phyloP scores from a whole-genome alignment of 1,140 invertebrate species.

The Olivierus martensii region DNA sequence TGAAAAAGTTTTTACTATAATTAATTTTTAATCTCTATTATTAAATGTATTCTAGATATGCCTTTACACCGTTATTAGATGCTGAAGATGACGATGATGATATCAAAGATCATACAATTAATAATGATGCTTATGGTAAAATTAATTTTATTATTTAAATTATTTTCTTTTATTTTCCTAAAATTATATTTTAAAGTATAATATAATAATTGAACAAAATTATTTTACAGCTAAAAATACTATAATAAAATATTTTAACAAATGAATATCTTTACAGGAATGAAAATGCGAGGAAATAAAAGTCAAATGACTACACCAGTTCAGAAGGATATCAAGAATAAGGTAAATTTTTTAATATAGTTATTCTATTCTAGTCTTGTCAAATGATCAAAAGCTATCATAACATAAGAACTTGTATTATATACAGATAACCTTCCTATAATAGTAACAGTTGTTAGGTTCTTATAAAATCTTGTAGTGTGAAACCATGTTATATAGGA shows the following conservation, averaged over 20 bases:
- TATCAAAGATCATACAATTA: slow-evolving; percentile 62
- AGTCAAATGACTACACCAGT: slow-evolving; percentile 2
- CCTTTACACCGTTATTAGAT: slow-evolving; percentile 80
- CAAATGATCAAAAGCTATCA: too few species aligned
- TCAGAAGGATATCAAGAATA: neutral
- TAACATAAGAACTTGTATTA: too few species aligned
- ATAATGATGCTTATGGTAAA: slow-evolving; percentile 64
- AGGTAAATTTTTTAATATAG: neutral
- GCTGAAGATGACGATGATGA: slow-evolving; percentile 58
- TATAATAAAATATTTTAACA: neutral
- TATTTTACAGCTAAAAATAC: too few species aligned
- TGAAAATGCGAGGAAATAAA: slow-evolving; percentile 8
- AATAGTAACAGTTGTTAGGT: too few species aligned
- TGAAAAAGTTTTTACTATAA: neutral
- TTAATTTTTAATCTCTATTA: neutral
- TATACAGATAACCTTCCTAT: too few species aligned
- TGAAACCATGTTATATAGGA: too few species aligned
- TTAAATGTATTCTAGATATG: slow-evolving; percentile 43
- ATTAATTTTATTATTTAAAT: too few species aligned
- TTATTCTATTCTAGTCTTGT: too few species aligned
- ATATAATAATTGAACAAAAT: too few species aligned
- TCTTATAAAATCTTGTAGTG: too few species aligned
- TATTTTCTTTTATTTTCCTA: too few species aligned
- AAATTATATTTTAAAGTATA: too few species aligned
- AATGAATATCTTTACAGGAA: slow-evolving; percentile 1